Evolutionary conservation across 30 jellyfish, hydroid and myxozoan species (phyloP), one percentile per base, ranked within the genome.

Genomic region (Aurelia coerulea): DNA sequence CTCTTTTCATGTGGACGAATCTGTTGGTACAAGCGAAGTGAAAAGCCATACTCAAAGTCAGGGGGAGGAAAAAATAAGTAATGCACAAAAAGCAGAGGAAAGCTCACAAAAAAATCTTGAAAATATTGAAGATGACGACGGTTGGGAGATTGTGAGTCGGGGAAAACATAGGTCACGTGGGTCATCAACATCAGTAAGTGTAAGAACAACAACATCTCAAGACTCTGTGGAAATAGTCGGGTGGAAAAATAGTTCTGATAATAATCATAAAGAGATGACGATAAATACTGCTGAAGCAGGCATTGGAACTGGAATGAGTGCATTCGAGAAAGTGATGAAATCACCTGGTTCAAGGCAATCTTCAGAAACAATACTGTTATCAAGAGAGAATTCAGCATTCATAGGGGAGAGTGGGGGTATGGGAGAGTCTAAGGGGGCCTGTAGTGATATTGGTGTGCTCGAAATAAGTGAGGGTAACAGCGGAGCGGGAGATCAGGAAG

Each of bases 101-200:
- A 71, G 31, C 34, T 33, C 83, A 6, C 68, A 52, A 37, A 14
- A 33, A 33, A 58, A 58, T 58, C 11, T 13, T 17, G 76, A 13
- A 19, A 65, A 34, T 35, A 69, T 37, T 70, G 81, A 83, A 17
- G 87, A 85, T 52, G 87, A 72, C 13, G 92, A 42, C 13, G 99
- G 99, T 10, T 95, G 99, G 99, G 97, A 90, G 73, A 87, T 95
- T 50, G 99, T 95, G 9, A 76, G 89, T 7, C 80, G 90, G 65
- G 97, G 97, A 51, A 81, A 90, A 66, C 84, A 81, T 35, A 80
- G 99, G 46, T 88, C 97, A 41, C 94, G 92, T 68, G 93, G 89
- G 18, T 92, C 98, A 19, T 86, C 95, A 53, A 35, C 87, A 11
- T 86, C 95, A 2, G 78, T 84, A 59, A 84, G 93, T 64, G 34